These are phyloP conservation scores for Philonicus albiceps DNA, from an alignment of 2,888 invertebrate genomes.

Conservation along the genomic window DNA sequence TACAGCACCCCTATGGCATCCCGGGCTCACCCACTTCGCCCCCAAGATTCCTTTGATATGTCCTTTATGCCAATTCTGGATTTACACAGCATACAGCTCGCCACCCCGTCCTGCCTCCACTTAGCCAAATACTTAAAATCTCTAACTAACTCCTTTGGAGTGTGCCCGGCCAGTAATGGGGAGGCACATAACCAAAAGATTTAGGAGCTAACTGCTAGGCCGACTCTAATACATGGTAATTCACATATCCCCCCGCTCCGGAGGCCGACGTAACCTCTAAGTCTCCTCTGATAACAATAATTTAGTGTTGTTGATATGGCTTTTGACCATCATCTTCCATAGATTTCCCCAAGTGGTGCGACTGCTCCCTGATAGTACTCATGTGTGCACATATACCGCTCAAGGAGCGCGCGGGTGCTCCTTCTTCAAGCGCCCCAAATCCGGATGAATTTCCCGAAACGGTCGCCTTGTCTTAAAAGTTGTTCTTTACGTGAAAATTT, in stretches of 20 bases:
- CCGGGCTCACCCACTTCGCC: background rate
- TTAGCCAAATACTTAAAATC: conserved; percentile 62
- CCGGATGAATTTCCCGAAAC: conserved; percentile 40
- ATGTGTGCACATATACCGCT: conserved; percentile 28
- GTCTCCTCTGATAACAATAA: conserved; percentile 64
- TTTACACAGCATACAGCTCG: conserved; percentile 5
- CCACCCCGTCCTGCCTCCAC: background rate
- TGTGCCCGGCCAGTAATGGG: background rate
- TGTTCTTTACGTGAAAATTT: conserved; percentile 41
- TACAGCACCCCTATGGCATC: conserved; percentile 41
- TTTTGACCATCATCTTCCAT: conserved; percentile 64
- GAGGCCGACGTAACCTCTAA: conserved; percentile 22
- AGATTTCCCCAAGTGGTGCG: conserved; percentile 58
- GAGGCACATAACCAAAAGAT: conserved; percentile 42
- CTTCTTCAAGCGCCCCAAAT: background rate
- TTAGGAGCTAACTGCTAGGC: conserved; percentile 42
- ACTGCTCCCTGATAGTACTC: conserved; percentile 32
- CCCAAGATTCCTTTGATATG: conserved; percentile 44
- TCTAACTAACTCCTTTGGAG: conserved; percentile 52
- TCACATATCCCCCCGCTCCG: conserved; percentile 20
- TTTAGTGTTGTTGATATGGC: conserved; percentile 65
- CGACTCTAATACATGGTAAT: conserved; percentile 39
- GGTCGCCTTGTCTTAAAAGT: conserved; percentile 40
- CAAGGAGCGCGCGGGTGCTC: background rate
- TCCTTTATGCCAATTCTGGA: conserved; percentile 38